These are phyloP conservation scores for Takifugu bimaculatus DNA, from an alignment of 2,113 vertebrate species.

Conservation along the genomic window DNA sequence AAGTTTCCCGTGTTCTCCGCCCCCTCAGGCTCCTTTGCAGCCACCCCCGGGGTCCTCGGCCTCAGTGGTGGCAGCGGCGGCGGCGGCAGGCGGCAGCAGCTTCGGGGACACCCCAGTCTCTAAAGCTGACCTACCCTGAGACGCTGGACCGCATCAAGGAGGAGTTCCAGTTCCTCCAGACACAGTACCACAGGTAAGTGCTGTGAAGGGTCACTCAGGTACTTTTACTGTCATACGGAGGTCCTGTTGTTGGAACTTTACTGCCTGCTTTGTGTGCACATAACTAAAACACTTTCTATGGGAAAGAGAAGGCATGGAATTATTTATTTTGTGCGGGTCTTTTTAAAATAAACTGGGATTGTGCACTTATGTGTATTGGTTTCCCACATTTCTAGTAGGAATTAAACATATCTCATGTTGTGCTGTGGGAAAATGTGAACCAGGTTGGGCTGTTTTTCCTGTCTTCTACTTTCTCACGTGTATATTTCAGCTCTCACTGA, in stretches of 20 bases:
- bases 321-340: no score
- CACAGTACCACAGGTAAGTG: slow-evolving; percentile 87
- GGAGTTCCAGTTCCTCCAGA: slow-evolving; percentile 92
- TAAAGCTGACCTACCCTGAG: slow-evolving; percentile 90
- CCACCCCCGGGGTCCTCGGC: slow-evolving; percentile 79
- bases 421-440: background rate
- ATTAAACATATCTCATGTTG: background rate
- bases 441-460: background rate
- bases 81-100: slow-evolving; percentile 74
- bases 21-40: slow-evolving; percentile 71
- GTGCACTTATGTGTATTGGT: no score
- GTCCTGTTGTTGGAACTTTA: no score
- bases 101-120: slow-evolving; percentile 80
- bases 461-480: background rate
- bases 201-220: background rate
- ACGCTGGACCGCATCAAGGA: slow-evolving; percentile 92
- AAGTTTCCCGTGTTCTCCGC: background rate
- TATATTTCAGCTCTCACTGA: background rate
- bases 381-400: no score
- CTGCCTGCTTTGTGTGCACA: no score
- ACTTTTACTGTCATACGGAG: no score
- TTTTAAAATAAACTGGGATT: no score
- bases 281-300: no score
- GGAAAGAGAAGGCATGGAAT: no score
- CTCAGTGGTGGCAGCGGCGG: slow-evolving; percentile 74